Evolutionary conservation across 1,140 invertebrate species (phyloP).

Genomic region (Orussus abietinus): DNA sequence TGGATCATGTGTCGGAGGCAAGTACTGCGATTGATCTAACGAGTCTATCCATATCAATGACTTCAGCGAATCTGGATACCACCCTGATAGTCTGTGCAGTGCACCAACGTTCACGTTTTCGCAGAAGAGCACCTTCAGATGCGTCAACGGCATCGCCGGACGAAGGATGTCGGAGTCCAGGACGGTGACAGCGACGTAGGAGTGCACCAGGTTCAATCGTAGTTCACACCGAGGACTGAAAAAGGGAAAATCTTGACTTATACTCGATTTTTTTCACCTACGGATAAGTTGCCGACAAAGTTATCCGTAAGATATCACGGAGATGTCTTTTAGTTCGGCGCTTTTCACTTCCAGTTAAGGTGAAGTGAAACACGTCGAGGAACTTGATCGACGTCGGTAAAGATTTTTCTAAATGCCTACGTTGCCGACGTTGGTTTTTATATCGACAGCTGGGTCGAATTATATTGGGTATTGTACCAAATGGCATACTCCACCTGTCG

Average conservation of each 20-base stretch:
- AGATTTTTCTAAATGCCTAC: no score
- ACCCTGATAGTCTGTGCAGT: slow-evolving; percentile 57
- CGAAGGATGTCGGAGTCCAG: slow-evolving; percentile 63
- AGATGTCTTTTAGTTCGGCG: no score
- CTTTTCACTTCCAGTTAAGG: no score
- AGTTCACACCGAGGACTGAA: slow-evolving; percentile 61
- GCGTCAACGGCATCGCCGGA: slow-evolving; percentile 68
- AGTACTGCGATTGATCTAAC: slow-evolving; percentile 32
- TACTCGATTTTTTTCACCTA: slow-evolving; percentile 1
- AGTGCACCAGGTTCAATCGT: slow-evolving; percentile 69
- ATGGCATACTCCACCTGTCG: no score
- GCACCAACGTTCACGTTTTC: slow-evolving; percentile 60
- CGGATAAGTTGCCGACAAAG: no score
- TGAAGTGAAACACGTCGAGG: no score
- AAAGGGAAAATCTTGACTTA: no score
- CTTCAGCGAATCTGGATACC: slow-evolving; percentile 60
- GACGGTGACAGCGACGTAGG: slow-evolving; percentile 62
- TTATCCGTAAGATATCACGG: no score
- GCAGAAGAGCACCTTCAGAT: slow-evolving; percentile 73
- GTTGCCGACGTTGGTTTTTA: no score
- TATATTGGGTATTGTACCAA: no score
- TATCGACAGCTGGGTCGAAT: no score
- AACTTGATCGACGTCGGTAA: no score
- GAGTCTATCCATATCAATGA: slow-evolving; percentile 73
- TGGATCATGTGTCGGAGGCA: slow-evolving; percentile 30